These are phyloP conservation scores for Rhopilema esculentum DNA, from an alignment of 30 jellyfish, hydroid and myxozoan genomes.

Conservation along the genomic window DNA sequence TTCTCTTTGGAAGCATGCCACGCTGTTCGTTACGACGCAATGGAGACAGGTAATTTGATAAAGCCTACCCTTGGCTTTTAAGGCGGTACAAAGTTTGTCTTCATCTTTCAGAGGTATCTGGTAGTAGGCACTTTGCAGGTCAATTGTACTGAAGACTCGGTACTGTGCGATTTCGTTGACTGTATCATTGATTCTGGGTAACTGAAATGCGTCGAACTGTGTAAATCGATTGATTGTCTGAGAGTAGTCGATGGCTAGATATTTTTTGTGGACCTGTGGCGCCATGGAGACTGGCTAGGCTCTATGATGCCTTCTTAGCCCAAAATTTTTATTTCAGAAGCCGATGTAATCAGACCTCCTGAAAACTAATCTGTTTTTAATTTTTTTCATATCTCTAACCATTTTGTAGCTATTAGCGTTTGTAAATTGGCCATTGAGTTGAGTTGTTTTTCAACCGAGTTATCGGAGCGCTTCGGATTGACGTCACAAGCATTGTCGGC, in stretches of 20 bases:
- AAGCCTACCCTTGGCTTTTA: too few relatives aligned
- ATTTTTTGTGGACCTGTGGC: slow-evolving; percentile 61
- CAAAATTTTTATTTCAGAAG: too few relatives aligned
- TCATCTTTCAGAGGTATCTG: slow-evolving; percentile 43
- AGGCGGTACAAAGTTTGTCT: too few relatives aligned
- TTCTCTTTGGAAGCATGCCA: slow-evolving; percentile 43
- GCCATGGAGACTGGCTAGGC: slow-evolving; percentile 81
- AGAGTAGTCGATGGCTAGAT: slow-evolving; percentile 39
- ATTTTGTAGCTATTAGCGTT: too few relatives aligned
- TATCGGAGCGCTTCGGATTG: too few relatives aligned
- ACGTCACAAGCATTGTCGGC: too few relatives aligned
- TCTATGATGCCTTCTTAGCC: slow-evolving; percentile 79
- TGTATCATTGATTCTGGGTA: slow-evolving; percentile 54
- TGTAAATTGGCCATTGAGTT: too few relatives aligned
- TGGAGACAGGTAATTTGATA: too few relatives aligned
- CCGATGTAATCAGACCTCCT: too few relatives aligned
- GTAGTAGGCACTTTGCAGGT: slow-evolving; percentile 54
- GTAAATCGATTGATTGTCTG: slow-evolving; percentile 50
- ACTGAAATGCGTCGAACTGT: slow-evolving; percentile 59
- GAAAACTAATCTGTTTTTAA: too few relatives aligned
- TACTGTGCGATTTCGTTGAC: slow-evolving; percentile 62
- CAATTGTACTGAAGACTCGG: slow-evolving; percentile 62
- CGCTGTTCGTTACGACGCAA: slow-evolving; percentile 57
- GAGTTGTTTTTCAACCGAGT: too few relatives aligned
- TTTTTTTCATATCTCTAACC: too few relatives aligned